Evolutionary conservation across 2,797 vertebrate genomes (phyloP).

Genomic region (Masticophis lateralis): DNA sequence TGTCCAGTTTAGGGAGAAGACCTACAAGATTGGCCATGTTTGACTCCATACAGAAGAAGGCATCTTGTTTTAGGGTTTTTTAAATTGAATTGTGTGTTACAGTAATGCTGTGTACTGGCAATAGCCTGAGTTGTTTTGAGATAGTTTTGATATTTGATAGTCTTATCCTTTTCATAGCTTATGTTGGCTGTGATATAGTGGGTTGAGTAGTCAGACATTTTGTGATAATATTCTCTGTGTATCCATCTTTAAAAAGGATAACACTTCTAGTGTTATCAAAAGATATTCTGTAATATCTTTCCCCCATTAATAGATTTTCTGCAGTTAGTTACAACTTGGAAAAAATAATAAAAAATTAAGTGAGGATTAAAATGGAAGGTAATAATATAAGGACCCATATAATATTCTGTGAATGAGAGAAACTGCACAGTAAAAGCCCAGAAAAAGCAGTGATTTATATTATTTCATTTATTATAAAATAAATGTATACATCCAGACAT

Average conservation of each 20-base stretch:
- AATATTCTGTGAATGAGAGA: not conserved
- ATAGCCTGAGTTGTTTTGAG: not conserved
- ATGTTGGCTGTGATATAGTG: not conserved
- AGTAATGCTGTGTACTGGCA: not conserved
- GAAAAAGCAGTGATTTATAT: not conserved
- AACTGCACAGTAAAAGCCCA: not conserved
- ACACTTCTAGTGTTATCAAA: not conserved
- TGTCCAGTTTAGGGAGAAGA: not conserved
- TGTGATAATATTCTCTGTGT: not conserved
- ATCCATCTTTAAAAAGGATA: not conserved
- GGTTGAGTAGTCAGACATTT: not conserved
- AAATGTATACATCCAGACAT: not conserved
- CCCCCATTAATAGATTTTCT: not conserved
- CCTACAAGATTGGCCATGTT: not conserved
- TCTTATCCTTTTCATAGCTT: not conserved
- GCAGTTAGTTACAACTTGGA: not conserved
- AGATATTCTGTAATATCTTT: not conserved
- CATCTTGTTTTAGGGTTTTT: not conserved
- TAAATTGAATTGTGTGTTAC: not conserved
- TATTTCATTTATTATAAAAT: not conserved
- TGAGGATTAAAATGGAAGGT: not conserved
- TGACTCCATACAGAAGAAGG: not conserved
- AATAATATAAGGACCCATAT: not conserved
- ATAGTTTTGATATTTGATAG: not conserved
- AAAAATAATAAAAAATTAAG: not conserved